A percentile compares a stretch with the other conserved stretches of the same genome.
Evolutionary conservation across 2,113 vertebrate species (phyloP).

Genomic region (Lepus timidus): DNA sequence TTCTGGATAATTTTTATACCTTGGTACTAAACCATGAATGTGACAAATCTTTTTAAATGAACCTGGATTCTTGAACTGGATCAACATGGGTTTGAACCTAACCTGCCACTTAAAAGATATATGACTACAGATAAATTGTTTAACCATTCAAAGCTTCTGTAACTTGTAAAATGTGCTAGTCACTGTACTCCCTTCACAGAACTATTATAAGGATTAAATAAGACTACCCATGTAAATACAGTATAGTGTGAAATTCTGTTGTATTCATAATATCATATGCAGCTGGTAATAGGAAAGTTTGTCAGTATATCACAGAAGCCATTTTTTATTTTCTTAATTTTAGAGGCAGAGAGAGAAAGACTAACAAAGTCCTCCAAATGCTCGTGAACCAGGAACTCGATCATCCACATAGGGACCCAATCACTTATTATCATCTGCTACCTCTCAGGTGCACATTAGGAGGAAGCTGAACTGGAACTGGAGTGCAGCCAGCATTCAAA

Average conservation of each 20-base stretch:
- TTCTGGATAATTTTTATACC: conserved; percentile 10
- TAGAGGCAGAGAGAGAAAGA: too few species aligned
- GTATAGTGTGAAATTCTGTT: conserved; percentile 1
- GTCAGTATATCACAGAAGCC: neutral
- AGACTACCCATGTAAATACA: neutral
- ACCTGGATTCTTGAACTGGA: neutral
- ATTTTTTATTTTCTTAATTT: neutral
- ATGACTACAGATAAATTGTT: neutral
- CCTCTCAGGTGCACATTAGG: too few species aligned
- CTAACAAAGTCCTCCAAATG: too few species aligned
- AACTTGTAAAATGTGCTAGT: conserved; percentile 43
- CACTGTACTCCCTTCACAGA: neutral
- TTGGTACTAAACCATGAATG: conserved; percentile 34
- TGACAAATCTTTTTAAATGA: neutral
- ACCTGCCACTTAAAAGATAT: neutral
- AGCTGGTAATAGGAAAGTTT: neutral
- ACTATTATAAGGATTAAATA: conserved; percentile 21
- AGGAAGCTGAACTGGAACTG: too few species aligned
- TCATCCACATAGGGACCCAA: too few species aligned
- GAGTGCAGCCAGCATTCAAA: neutral
- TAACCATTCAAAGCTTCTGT: conserved; percentile 20
- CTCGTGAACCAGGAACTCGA: too few species aligned
- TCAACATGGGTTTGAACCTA: neutral
- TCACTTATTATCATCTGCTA: too few species aligned
- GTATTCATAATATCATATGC: conserved; percentile 24